These are phyloP conservation scores for Drosophila limbata DNA, from an alignment of 2,888 invertebrate genomes.

Conservation along the genomic window DNA sequence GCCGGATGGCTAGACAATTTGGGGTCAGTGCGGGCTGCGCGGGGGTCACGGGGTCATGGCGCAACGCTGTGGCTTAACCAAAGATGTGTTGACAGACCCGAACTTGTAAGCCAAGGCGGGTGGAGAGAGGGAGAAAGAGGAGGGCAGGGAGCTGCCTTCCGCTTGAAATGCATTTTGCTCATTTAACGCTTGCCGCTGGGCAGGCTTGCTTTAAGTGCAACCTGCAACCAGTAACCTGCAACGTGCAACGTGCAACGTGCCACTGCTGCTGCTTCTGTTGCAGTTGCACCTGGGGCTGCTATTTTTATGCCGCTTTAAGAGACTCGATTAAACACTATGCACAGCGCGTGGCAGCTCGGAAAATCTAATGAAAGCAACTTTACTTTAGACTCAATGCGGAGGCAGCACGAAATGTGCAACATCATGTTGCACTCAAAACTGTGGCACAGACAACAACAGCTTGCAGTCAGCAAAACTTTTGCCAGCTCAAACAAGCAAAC, in stretches of 20 bases:
- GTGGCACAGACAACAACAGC: conserved; percentile 41
- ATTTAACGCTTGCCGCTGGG: conserved; percentile 46
- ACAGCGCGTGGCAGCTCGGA: conserved; percentile 31
- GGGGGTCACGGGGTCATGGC: not conserved
- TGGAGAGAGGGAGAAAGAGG: not conserved
- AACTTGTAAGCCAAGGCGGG: not conserved
- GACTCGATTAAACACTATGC: conserved; percentile 62
- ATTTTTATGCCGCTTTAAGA: conserved; percentile 36
- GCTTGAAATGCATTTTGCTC: conserved; percentile 60
- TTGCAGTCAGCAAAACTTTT: conserved; percentile 55
- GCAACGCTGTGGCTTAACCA: conserved; percentile 7
- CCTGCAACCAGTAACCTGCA: not conserved
- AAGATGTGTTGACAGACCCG: conserved; percentile 68
- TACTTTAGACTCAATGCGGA: conserved; percentile 47
- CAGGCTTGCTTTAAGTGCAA: conserved; percentile 21
- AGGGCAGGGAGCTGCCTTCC: conserved; percentile 29
- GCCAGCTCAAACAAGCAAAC: conserved; percentile 57
- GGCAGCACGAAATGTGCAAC: conserved; percentile 66
- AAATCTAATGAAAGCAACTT: conserved; percentile 68
- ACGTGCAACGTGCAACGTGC: conserved; percentile 3
- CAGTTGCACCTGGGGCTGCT: conserved; percentile 17
- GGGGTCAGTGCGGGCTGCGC: conserved; percentile 64
- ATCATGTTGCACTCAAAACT: conserved; percentile 40
- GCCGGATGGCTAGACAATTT: conserved; percentile 68
- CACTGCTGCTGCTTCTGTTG: not conserved